A percentile compares a stretch with the other conserved stretches of the same genome.
Evolutionary conservation across 2,888 invertebrate genomes (phyloP).

Genomic region (Mimachlamys varia): DNA sequence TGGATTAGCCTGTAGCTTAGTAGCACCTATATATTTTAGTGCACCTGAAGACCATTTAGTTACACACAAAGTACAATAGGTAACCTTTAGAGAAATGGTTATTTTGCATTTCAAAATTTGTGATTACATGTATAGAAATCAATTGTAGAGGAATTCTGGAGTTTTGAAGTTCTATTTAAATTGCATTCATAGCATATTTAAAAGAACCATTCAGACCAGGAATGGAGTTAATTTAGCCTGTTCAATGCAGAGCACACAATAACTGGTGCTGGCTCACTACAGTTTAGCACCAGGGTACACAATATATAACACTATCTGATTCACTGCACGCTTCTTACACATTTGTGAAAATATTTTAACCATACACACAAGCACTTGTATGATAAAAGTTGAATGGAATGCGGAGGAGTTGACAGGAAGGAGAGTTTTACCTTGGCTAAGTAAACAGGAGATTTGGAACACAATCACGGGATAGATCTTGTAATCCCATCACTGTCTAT

Average conservation of each 20-base stretch:
- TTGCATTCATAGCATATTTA: neutral
- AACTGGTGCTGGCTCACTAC: neutral
- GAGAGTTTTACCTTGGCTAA: constrained; percentile 1
- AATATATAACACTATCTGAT: neutral
- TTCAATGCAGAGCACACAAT: neutral
- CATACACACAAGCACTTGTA: neutral
- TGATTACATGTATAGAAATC: neutral
- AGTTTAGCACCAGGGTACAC: too few species aligned
- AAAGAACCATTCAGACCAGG: neutral
- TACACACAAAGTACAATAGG: neutral
- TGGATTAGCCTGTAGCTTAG: too few species aligned
- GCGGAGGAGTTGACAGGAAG: neutral
- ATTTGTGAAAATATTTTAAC: neutral
- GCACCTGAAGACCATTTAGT: too few species aligned
- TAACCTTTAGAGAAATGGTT: neutral
- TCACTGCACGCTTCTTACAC: neutral
- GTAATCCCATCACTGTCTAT: constrained; percentile 4
- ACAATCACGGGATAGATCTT: constrained; percentile 7
- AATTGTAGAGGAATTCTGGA: neutral
- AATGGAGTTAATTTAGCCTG: neutral
- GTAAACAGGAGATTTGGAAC: constrained; percentile 14
- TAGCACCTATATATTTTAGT: too few species aligned
- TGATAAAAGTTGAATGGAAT: constrained; percentile 23
- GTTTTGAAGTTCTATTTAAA: neutral
- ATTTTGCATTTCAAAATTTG: neutral